Conservation (phyloP, 2,797 vertebrate genomes). For the Coregonus suidteri region DNA sequence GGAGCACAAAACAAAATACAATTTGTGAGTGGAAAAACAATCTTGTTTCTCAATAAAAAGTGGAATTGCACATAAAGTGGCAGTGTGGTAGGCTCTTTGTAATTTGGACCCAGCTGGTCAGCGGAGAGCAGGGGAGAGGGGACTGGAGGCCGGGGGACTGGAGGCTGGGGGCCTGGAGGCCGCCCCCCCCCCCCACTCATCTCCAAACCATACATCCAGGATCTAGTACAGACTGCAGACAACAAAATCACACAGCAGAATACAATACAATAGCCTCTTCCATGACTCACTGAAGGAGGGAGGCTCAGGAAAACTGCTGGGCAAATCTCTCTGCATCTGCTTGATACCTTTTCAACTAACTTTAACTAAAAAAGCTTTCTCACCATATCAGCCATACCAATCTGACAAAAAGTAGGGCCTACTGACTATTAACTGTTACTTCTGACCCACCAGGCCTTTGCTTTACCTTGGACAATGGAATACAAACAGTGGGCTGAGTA, state of each 20-base stretch:
- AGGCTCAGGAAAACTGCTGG: neutral
- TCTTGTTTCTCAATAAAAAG: slow-evolving; percentile 49
- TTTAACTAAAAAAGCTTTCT: neutral
- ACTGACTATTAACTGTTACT: neutral
- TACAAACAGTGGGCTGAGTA: no score
- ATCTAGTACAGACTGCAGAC: slow-evolving; percentile 19
- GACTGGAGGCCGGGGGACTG: neutral
- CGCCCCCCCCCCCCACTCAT: neutral
- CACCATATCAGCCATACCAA: neutral
- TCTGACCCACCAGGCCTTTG: no score
- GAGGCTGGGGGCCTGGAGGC: neutral
- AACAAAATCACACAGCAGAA: slow-evolving; percentile 6
- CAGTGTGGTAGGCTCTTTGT: slow-evolving; percentile 30
- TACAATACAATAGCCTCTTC: slow-evolving; percentile 13
- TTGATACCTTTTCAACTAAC: slow-evolving; percentile 5
- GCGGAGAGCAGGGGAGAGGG: slow-evolving; percentile 18
- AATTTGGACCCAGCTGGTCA: slow-evolving; percentile 49
- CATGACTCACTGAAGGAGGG: slow-evolving; percentile 23
- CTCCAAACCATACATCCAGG: neutral
- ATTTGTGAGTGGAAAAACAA: slow-evolving; percentile 40
- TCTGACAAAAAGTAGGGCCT: neutral
- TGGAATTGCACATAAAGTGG: slow-evolving; percentile 40
- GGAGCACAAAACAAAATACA: slow-evolving; percentile 19
- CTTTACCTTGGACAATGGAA: no score
- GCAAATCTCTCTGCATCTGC: neutral